A percentile compares a stretch with the other conserved stretches of the same genome.
These are phyloP conservation scores for Pseudorhiza aurosa DNA, from an alignment of 30 jellyfish, hydroid and myxozoan species.

Conservation along the genomic window DNA sequence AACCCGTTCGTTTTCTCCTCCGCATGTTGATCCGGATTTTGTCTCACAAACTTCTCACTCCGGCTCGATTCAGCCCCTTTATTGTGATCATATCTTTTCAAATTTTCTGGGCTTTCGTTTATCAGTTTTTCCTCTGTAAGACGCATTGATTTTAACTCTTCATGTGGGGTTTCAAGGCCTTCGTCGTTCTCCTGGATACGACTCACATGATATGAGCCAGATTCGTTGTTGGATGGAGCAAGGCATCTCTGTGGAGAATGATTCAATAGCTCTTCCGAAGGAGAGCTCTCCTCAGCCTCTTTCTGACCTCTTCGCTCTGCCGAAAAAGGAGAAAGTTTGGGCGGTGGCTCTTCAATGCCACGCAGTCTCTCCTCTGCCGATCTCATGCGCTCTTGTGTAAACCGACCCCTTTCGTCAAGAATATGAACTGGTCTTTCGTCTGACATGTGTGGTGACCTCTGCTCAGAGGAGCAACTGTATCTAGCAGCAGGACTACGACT, in stretches of 20 bases:
- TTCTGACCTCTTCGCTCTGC: constrained; percentile 9
- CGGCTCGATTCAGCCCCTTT: neutral
- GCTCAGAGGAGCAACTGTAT: constrained; percentile 30
- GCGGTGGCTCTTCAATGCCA: neutral
- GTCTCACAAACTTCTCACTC: neutral
- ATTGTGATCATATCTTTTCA: neutral
- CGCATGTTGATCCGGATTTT: neutral
- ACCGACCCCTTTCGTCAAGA: constrained; percentile 48
- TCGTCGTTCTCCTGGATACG: constrained; percentile 26
- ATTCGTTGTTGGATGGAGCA: constrained; percentile 5
- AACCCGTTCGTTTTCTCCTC: neutral
- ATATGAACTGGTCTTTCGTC: constrained; percentile 57
- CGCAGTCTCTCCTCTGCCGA: constrained; percentile 50
- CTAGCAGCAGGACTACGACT: constrained; percentile 22
- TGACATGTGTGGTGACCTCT: constrained; percentile 10
- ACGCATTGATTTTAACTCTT: constrained; percentile 4
- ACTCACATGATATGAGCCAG: neutral
- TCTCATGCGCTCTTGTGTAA: constrained; percentile 53
- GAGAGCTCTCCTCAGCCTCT: constrained; percentile 14
- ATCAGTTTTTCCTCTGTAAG: neutral
- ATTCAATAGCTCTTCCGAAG: neutral
- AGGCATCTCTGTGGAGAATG: constrained; percentile 5
- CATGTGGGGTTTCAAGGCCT: neutral
- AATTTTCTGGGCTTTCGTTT: neutral
- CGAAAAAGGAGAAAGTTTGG: neutral